Evolutionary conservation across 2,797 vertebrate species (phyloP), one percentile per base, ranked within the genome.

Genomic region (Sebastes kiyomatsui): DNA sequence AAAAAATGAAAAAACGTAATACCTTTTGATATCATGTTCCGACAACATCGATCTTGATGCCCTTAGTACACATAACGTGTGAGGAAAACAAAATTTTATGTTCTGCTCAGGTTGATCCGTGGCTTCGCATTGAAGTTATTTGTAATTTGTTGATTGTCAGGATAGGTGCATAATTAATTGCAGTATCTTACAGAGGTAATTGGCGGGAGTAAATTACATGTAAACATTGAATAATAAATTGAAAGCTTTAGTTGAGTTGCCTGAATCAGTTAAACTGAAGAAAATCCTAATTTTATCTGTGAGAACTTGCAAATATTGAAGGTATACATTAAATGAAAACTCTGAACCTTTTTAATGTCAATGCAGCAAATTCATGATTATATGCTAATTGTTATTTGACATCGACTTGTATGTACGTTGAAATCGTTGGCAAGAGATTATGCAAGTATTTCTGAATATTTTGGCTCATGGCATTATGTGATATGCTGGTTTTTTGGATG

Each of bases 401-500:
- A 61, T 28, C 55, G 23, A 25, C 27, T 23, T 75, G 30, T 55
- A 58, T 73, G 70, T 56, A 54, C 30, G 27, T 65, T 62, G 28
- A 67, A 60, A 60, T 49, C 0, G 8, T 67, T 55, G 56, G 38
- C 5, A 67, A 13, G 22, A 67, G 71, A 30, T 65, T 10, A 52
- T 66, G 27, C 12, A 77, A 52, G 23, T 33, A 13, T 70, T 11
- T 25, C 5, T 33, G 14, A 60, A 23, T 74, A 59, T 67, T 74
- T 60, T 52, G 62, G 42, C 72, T 75, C 5, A n/a, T 70, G 7
- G 82, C 12, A 23, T 52, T 65, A 3, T 55, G 28, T 64, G 32
- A 61, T 72, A 5, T 80, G n/a, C 27, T 75, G 67, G 64, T 46
- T 59, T 68, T 83, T 86, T 49, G 64, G 69, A 59, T 81, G 22